Base-by-base conservation (phyloP, 1,140 invertebrate species). In the Drosophila insularis region DNA sequence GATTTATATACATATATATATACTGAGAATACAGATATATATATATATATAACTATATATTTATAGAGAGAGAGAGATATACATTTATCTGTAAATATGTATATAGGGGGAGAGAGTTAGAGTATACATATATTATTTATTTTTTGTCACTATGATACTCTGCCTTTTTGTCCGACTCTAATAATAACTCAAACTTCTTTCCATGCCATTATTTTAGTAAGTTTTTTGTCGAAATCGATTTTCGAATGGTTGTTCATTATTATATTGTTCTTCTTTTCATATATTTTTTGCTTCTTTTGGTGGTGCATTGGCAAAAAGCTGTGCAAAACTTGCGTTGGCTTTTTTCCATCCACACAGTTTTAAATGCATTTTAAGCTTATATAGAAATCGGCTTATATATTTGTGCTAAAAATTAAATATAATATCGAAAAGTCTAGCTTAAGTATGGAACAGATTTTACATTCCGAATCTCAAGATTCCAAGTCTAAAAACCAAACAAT, bases 341-440 rank as follows among this genome's bases (percentile, higher is more conserved):
- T 59, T 37, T 11, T 4, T 37, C 11, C 2, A 43, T 35, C 53
- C 27, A 35, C 54, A 27, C 27, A 43, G 23, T 70, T 23, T 74
- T 78, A 78, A 78, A 78, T 78, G 75, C 75, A 78, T 64, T 71
- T 74, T 40, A 75, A 78, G 72, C 72, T 68, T 74, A 60, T 62
- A 35, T 50, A 19, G 43, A 50, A 59, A 62, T 69, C 40, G 63
- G 55, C 46, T 31, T 63, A 78, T 50, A 71, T 69, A 64, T 67
- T 75, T 74, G 75, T 74, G 71, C 67, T 71, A 78, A 53, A 63
- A 74, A 66, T 59, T 56, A 61, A 27, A 61, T 11, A 59, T 53
- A 39, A 50, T 50, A 50, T 50, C 17, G 43, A 50, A 50, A 50
- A 21, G 17, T 8, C 43, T 50, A 50, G 43, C 43, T 21, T 50